Evolutionary conservation across 2,797 vertebrate species (phyloP), one percentile per base, ranked within the genome.

Genomic region (Helostoma temminkii): DNA sequence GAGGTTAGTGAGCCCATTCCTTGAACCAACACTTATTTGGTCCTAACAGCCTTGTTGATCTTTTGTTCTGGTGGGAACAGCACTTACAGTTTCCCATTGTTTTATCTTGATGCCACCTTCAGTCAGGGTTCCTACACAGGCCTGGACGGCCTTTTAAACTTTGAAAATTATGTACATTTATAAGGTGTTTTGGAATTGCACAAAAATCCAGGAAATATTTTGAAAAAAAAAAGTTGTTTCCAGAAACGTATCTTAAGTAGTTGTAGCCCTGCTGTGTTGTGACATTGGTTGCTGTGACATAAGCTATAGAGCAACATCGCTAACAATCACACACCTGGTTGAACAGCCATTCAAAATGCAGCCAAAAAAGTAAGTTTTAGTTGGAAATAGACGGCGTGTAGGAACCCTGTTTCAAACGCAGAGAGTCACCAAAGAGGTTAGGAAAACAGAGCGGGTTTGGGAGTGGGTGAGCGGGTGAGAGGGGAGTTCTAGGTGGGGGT

Each of bases 361-460:
- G 41, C 34, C 32, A 56, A 49, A 48, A n/a, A 46, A 22, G 15
- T 28, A 18, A 1, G 26, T 25, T 64, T 61, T 21, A 16, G 15
- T 9, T 19, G 16, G 12, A 19, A 36, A 28, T 30, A 1, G 18
- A 53, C 30, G 21, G 55, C 24, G 76, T 84, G 84, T 79, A 88
- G 90, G 87, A 89, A 83, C 87, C 82, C 84, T 87, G 85, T 74
- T 81, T 77, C n/a, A 76, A 49, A 78, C 62, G 53, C 59, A 71
- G 78, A 76, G 76, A 82, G 83, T 77, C 83, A 80, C 83, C 87
- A 84, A 87, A 85, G 82, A 89, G 59, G 84, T 77, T 65, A 80
- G 83, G 82, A 76, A 30, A 3, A 57, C 36, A 22, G 63, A 67
- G 62, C 30, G 25, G 66, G 70, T 68, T 41, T 63, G 63, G 66